A percentile compares a stretch with the other conserved stretches of the same genome.
Conservation (phyloP, 2,888 invertebrate genomes). For the Chymomyza procnemis region DNA sequence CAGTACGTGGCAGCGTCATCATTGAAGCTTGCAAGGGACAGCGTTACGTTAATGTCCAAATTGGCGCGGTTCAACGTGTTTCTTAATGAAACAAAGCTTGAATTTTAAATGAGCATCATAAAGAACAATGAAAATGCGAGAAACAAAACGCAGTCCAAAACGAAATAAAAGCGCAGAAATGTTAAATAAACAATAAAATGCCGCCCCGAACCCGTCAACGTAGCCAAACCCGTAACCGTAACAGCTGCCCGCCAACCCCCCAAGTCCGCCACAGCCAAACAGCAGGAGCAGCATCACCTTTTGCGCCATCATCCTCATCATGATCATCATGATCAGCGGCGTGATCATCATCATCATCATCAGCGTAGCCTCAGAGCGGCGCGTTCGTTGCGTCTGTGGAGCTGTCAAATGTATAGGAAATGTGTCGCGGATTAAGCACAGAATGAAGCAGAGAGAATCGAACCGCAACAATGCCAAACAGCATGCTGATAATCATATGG, state of each 20-base stretch:
- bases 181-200: slow-evolving; percentile 66
- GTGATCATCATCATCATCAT: no score
- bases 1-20: background rate
- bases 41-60: slow-evolving; percentile 62
- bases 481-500: slow-evolving; percentile 50
- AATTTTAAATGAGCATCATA: slow-evolving; percentile 76
- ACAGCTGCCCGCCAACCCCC: background rate
- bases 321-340: no score
- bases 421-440: slow-evolving; percentile 20
- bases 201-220: background rate
- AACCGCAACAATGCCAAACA: slow-evolving; percentile 39
- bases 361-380: background rate
- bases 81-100: slow-evolving; percentile 74
- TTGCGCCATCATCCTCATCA: no score
- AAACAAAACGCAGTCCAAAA: slow-evolving; percentile 12
- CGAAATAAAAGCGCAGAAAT: slow-evolving; percentile 59
- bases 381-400: slow-evolving; percentile 1
- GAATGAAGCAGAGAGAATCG: slow-evolving; percentile 2
- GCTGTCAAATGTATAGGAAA: slow-evolving; percentile 53
- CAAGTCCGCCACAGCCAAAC: no score
- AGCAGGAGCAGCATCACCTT: background rate
- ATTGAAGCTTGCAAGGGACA: background rate
- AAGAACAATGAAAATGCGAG: slow-evolving; percentile 72
- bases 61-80: slow-evolving; percentile 67
- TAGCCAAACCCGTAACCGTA: background rate